Conservation (phyloP, 1,140 invertebrate genomes). For the Drosophila lacteicornis region DNA sequence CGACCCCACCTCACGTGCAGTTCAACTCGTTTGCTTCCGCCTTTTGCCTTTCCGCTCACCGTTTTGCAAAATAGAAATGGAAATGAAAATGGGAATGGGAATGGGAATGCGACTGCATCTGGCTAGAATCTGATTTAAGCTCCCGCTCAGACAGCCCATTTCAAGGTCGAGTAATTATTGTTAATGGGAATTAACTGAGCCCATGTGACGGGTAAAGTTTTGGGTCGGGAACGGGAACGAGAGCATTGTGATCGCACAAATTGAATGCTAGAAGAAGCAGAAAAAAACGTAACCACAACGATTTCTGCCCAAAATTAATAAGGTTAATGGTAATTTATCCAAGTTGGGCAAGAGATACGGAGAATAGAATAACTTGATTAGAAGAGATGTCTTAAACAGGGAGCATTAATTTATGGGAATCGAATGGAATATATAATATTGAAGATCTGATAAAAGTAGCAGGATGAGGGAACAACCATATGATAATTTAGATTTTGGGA, state of each 20-base stretch:
- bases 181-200: constrained; percentile 55
- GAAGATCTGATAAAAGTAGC: background rate
- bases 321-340: background rate
- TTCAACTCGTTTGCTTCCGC: constrained; percentile 39
- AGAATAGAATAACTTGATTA: background rate
- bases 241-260: constrained; percentile 9
- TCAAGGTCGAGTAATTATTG: constrained; percentile 60
- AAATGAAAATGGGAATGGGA: constrained; percentile 35
- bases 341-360: no score
- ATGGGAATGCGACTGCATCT: constrained; percentile 56
- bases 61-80: constrained; percentile 24
- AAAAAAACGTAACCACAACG: background rate
- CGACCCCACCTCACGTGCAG: constrained; percentile 35
- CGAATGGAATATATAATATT: no score
- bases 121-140: constrained; percentile 54
- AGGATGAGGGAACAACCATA: no score
- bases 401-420: background rate
- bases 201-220: constrained; percentile 33
- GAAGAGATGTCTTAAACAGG: background rate
- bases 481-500: background rate
- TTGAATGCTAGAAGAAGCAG: constrained; percentile 8
- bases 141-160: constrained; percentile 53
- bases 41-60: constrained; percentile 47
- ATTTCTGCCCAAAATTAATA: background rate
- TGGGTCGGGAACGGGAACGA: constrained; percentile 10